Conservation (phyloP, 1,140 invertebrate species). For the Hyposmocoma kahamanoa region DNA sequence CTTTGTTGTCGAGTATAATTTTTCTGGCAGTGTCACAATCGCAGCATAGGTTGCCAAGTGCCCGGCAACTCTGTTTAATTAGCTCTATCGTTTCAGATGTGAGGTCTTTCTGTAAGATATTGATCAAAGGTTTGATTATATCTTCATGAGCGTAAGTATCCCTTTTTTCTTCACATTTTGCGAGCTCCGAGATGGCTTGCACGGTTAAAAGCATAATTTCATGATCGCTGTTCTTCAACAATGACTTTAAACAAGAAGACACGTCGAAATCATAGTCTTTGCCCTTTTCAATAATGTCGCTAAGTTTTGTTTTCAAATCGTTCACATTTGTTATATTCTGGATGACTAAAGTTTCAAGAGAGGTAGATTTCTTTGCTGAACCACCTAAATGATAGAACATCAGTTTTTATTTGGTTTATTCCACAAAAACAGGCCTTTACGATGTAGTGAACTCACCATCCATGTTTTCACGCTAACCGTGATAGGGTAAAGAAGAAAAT, state of each 20-base stretch:
- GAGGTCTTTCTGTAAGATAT: slow-evolving; percentile 61
- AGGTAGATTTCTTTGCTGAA: slow-evolving; percentile 47
- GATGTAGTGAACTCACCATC: neutral
- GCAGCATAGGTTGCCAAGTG: slow-evolving; percentile 91
- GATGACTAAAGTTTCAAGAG: slow-evolving; percentile 51
- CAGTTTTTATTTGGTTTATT: neutral
- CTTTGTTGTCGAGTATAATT: slow-evolving; percentile 76
- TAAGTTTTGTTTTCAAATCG: slow-evolving; percentile 54
- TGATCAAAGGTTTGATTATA: slow-evolving; percentile 75
- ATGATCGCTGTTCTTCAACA: slow-evolving; percentile 45
- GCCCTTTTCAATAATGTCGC: slow-evolving; percentile 50
- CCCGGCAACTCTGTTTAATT: slow-evolving; percentile 83
- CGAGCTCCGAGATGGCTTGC: slow-evolving; percentile 82
- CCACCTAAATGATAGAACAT: slow-evolving; percentile 31
- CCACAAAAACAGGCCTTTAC: no score
- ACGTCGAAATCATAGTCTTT: slow-evolving; percentile 58
- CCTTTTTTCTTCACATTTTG: slow-evolving; percentile 80
- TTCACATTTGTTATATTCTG: slow-evolving; percentile 44
- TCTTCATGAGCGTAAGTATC: slow-evolving; percentile 77
- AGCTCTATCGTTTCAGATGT: slow-evolving; percentile 70
- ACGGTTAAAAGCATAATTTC: slow-evolving; percentile 62
- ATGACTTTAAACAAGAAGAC: slow-evolving; percentile 45
- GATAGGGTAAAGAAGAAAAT: neutral
- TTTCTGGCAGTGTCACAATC: slow-evolving; percentile 84
- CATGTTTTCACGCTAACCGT: neutral